phyloP scores from a whole-genome alignment of 2,797 vertebrate species.

The Sebastes vulpes region DNA sequence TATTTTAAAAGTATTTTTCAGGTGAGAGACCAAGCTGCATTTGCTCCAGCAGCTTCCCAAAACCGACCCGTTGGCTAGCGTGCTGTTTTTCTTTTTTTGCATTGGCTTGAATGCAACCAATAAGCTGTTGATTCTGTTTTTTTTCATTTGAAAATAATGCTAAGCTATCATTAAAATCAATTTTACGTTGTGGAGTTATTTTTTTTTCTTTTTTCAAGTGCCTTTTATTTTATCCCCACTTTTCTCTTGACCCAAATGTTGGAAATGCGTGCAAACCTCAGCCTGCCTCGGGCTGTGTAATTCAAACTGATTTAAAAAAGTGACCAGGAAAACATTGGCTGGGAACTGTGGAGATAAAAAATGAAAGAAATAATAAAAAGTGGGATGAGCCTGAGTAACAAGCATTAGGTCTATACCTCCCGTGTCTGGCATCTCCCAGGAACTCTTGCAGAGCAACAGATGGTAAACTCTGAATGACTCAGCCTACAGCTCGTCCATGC shows the following conservation, averaged over 20 bases:
- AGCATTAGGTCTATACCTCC: slow-evolving; percentile 68
- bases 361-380: slow-evolving; percentile 46
- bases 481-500: slow-evolving; percentile 16
- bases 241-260: slow-evolving; percentile 15
- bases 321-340: slow-evolving; percentile 9
- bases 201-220: neutral
- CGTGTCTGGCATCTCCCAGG: slow-evolving; percentile 64
- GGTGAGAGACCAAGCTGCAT: neutral
- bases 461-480: slow-evolving; percentile 75
- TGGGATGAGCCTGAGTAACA: slow-evolving; percentile 44
- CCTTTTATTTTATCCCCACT: slow-evolving; percentile 26
- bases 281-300: slow-evolving; percentile 2
- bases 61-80: neutral
- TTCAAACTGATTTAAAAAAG: slow-evolving; percentile 42
- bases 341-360: slow-evolving; percentile 30
- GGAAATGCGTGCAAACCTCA: slow-evolving; percentile 18
- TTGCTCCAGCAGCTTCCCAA: neutral
- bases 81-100: neutral
- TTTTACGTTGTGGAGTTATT: neutral
- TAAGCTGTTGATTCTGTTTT: slow-evolving; percentile 25
- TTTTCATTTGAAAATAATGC: slow-evolving; percentile 36
- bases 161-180: slow-evolving; percentile 49
- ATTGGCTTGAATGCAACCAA: neutral
- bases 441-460: slow-evolving; percentile 77
- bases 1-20: neutral